phyloP scores from a whole-genome alignment of 2,797 vertebrate species.

The Neomorphus geoffroyi region DNA sequence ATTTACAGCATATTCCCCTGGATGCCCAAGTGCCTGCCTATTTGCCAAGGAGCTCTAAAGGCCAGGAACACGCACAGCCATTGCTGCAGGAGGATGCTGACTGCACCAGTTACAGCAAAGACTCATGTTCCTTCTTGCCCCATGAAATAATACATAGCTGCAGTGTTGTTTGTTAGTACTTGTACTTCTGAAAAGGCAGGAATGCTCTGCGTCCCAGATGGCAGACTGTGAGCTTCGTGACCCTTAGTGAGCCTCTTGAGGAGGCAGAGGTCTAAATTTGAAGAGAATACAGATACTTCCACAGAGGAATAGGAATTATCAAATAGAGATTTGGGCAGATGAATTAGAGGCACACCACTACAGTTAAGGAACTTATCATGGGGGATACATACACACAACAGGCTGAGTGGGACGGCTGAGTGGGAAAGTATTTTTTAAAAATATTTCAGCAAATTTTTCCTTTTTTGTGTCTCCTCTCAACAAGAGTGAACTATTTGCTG shows the following conservation, averaged over 20 bases:
- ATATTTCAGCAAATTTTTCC: background rate
- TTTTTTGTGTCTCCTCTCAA: background rate
- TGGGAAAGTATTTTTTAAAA: slow-evolving; percentile 18
- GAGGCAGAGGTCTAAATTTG: background rate
- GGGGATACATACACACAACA: background rate
- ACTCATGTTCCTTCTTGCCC: slow-evolving; percentile 56
- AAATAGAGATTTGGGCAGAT: background rate
- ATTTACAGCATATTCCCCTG: slow-evolving; percentile 24
- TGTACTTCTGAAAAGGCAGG: slow-evolving; percentile 16
- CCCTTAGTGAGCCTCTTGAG: background rate
- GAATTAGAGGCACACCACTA: background rate
- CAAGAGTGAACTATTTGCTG: background rate
- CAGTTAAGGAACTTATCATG: background rate
- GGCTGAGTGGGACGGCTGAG: slow-evolving; percentile 20
- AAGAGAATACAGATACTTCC: background rate
- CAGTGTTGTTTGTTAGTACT: background rate
- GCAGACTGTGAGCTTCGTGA: background rate
- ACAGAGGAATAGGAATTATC: background rate
- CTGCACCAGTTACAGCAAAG: slow-evolving; percentile 5
- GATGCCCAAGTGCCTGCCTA: background rate
- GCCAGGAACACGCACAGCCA: background rate
- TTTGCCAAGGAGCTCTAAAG: slow-evolving; percentile 25
- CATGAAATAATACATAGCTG: background rate
- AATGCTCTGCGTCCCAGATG: background rate
- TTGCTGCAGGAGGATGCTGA: background rate